phyloP scores from a whole-genome alignment of 2,113 vertebrate species.

The Microtus pennsylvanicus region DNA sequence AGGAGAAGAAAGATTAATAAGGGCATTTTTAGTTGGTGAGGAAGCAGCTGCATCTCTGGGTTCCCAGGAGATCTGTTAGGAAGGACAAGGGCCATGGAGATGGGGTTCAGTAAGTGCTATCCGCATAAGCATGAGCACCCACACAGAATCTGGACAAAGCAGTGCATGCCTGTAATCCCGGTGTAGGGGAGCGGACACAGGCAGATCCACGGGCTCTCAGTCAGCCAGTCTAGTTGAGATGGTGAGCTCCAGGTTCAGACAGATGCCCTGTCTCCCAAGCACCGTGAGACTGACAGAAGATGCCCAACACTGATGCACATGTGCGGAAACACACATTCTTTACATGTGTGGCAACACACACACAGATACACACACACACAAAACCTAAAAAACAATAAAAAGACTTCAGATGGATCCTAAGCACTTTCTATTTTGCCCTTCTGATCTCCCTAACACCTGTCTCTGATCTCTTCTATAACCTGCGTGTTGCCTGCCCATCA shows the following conservation, averaged over 20 bases:
- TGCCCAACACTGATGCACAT: not conserved
- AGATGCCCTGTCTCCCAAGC: not conserved
- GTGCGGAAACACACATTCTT: not conserved
- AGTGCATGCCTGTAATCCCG: not conserved
- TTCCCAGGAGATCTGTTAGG: slow-evolving; percentile 1
- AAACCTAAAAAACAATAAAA: not conserved
- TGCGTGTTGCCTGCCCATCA: not conserved
- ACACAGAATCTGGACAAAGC: not conserved
- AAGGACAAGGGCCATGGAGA: not conserved
- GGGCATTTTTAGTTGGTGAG: not conserved
- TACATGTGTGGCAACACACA: not conserved
- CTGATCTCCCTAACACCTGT: not conserved
- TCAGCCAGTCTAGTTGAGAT: not conserved
- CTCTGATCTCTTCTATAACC: not conserved
- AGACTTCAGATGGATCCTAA: not conserved
- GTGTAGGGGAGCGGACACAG: not conserved
- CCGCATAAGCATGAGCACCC: not conserved
- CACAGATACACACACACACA: not conserved
- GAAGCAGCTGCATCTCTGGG: not conserved
- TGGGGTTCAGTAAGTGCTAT: not conserved
- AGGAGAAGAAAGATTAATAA: not conserved
- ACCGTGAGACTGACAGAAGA: not conserved
- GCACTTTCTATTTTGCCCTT: not conserved
- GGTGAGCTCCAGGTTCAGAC: not conserved
- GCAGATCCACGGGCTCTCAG: not conserved